Evolutionary conservation across 2,888 invertebrate species (phyloP).

Genomic region (Incurvaria masculella): DNA sequence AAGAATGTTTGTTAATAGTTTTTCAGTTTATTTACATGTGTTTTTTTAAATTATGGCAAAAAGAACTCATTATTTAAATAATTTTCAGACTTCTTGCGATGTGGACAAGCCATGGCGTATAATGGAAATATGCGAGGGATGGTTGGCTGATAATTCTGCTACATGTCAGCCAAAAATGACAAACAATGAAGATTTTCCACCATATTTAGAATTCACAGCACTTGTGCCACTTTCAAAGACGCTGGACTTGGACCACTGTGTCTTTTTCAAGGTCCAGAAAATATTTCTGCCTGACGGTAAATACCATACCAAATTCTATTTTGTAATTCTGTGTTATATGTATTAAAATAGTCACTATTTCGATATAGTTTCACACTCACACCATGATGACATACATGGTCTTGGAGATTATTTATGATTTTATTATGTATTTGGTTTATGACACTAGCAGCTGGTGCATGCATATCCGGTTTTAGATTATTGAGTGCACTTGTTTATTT

Average conservation of each 20-base stretch:
- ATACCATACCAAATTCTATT: conserved; percentile 9
- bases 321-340: too few species aligned
- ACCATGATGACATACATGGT: too few species aligned
- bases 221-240: conserved; percentile 25
- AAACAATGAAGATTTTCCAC: conserved; percentile 26
- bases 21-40: background rate
- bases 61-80: background rate
- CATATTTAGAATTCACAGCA: conserved; percentile 35
- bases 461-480: too few species aligned
- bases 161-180: conserved; percentile 32
- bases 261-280: conserved; percentile 32
- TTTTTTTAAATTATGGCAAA: conserved; percentile 4
- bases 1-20: background rate
- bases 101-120: conserved; percentile 31
- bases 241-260: conserved; percentile 28
- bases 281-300: conserved; percentile 38
- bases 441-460: too few species aligned
- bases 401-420: too few species aligned
- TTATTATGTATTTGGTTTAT: too few species aligned
- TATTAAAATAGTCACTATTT: background rate
- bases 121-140: conserved; percentile 45
- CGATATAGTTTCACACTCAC: background rate
- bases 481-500: too few species aligned
- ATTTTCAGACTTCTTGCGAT: conserved; percentile 33
- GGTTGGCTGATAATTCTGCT: conserved; percentile 34